These are phyloP conservation scores for Antheraea assamensis DNA, from an alignment of 2,888 invertebrate genomes.

Conservation along the genomic window DNA sequence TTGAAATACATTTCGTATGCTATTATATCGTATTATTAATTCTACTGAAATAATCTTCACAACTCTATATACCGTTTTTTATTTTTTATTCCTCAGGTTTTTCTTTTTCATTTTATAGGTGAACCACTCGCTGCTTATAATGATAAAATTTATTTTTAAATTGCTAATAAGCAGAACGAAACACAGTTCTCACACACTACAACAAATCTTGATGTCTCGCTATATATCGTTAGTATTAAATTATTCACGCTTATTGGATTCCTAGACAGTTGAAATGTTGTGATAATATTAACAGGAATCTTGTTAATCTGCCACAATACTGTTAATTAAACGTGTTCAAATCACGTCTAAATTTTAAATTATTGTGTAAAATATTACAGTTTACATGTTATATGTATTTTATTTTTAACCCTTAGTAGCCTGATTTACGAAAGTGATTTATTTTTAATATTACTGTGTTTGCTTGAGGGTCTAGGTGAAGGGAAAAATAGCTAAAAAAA, in stretches of 20 bases:
- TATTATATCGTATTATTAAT: not conserved
- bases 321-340: constrained; percentile 43
- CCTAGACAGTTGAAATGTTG: constrained; percentile 42
- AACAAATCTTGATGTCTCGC: constrained; percentile 22
- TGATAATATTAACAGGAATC: constrained; percentile 47
- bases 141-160: not conserved
- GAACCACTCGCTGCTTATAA: not conserved
- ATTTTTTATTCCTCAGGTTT: not conserved
- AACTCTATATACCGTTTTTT: not conserved
- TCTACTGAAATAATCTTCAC: not conserved
- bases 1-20: not conserved
- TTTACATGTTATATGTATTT: not conserved
- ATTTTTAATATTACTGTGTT: no score
- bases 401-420: no score
- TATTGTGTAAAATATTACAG: not conserved
- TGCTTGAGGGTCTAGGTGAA: no score
- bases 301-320: constrained; percentile 39
- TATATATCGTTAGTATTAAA: constrained; percentile 39
- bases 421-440: no score
- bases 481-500: no score
- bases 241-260: constrained; percentile 52
- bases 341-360: not conserved
- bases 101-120: not conserved
- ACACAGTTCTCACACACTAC: constrained; percentile 17
- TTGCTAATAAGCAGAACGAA: constrained; percentile 1